phyloP scores from a whole-genome alignment of 1,140 invertebrate species.

The Macrocentrus cingulum region DNA sequence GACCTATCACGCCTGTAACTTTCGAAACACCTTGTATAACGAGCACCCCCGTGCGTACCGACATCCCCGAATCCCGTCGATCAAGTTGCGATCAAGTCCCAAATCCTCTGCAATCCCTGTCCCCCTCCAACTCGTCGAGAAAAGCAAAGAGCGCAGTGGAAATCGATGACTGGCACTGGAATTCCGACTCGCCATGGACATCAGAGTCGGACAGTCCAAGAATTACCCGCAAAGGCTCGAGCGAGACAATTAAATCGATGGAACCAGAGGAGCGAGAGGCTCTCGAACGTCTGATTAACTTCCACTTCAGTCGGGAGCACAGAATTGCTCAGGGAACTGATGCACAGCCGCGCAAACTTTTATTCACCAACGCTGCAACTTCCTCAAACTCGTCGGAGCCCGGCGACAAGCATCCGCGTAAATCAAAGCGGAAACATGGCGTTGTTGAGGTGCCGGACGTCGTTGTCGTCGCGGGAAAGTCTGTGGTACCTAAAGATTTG shows the following conservation, averaged over 20 bases:
- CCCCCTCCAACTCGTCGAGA: constrained; percentile 31
- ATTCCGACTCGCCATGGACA: too few species aligned
- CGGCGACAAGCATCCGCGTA: background rate
- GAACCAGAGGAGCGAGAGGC: constrained; percentile 19
- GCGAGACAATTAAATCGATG: constrained; percentile 9
- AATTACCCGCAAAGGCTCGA: background rate
- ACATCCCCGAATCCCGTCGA: constrained; percentile 32
- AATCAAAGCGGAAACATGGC: constrained; percentile 23
- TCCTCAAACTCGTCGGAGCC: constrained; percentile 4
- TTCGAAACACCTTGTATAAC: constrained; percentile 46
- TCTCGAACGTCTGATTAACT: constrained; percentile 15
- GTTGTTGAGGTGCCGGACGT: constrained; percentile 48
- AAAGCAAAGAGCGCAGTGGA: constrained; percentile 11
- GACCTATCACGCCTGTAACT: constrained; percentile 45
- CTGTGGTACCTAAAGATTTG: constrained; percentile 45
- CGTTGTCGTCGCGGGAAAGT: constrained; percentile 41
- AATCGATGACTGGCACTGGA: constrained; percentile 27
- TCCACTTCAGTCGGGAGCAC: constrained; percentile 15
- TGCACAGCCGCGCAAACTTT: too few species aligned
- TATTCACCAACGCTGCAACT: background rate
- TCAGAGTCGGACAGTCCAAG: too few species aligned
- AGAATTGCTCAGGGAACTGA: too few species aligned
- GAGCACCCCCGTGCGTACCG: constrained; percentile 55
- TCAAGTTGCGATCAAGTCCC: constrained; percentile 4
- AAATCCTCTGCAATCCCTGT: constrained; percentile 17